These are phyloP conservation scores for Malaclemys terrapin DNA, from an alignment of 2,113 vertebrate genomes.

Conservation along the genomic window DNA sequence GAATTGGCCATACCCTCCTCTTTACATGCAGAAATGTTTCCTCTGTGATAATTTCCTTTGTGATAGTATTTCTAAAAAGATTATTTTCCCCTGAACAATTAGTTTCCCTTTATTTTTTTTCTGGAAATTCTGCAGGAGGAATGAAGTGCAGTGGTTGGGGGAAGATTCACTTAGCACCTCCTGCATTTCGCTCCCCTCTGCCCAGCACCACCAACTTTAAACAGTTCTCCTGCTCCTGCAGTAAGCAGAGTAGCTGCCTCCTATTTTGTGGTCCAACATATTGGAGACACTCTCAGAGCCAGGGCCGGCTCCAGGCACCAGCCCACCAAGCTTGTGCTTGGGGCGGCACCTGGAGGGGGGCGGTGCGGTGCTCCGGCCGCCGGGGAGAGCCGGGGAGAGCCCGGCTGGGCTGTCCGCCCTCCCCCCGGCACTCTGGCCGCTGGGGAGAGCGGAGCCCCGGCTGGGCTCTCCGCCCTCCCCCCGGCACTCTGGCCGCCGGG, in stretches of 20 bases:
- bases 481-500: too few relatives aligned
- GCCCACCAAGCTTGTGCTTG: too few relatives aligned
- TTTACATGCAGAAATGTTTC: not conserved
- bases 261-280: not conserved
- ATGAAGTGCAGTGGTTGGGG: not conserved
- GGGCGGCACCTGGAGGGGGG: too few relatives aligned
- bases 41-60: accelerated
- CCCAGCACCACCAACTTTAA: not conserved
- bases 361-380: too few relatives aligned
- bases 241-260: not conserved
- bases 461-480: too few relatives aligned
- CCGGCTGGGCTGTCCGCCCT: too few relatives aligned
- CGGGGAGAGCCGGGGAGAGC: too few relatives aligned
- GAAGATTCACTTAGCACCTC: not conserved
- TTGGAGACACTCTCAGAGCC: not conserved
- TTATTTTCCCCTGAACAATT: not conserved
- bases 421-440: too few relatives aligned
- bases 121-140: not conserved
- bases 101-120: not conserved
- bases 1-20: not conserved
- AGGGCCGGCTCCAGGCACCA: too few relatives aligned
- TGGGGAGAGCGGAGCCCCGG: too few relatives aligned
- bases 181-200: accelerated
- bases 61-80: not conserved
- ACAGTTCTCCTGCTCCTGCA: not conserved